Conservation (phyloP, 92 coral and sea anemone species). For the Anthopleura xanthogrammica region DNA sequence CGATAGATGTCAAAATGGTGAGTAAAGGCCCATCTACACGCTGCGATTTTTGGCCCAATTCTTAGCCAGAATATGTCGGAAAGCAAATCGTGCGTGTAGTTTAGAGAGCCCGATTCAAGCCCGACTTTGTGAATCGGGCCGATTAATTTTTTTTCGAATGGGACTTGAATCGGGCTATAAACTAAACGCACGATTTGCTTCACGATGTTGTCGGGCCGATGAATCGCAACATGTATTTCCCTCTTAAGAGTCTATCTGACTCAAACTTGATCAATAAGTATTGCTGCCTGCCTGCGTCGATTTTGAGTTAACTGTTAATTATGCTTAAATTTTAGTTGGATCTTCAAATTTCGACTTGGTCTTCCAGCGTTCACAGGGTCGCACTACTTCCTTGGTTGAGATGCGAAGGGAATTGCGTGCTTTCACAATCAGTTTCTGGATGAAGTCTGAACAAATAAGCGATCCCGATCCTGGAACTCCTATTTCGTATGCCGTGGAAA, state of each 20-base stretch:
- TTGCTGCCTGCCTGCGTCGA: background rate
- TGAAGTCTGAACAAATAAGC: conserved; percentile 58
- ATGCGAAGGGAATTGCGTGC: conserved; percentile 79
- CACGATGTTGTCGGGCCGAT: no score
- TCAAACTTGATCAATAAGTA: background rate
- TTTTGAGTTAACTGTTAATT: background rate
- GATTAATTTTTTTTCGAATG: no score
- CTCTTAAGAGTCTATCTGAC: no score
- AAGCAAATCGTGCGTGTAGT: no score
- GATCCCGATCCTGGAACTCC: conserved; percentile 89
- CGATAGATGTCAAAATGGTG: conserved; percentile 78
- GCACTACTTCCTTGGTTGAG: conserved; percentile 66
- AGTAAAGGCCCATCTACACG: background rate
- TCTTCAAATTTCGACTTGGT: conserved; percentile 80
- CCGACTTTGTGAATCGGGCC: no score
- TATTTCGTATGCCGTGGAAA: conserved; percentile 78
- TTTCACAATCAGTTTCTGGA: conserved; percentile 93
- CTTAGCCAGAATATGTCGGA: no score
- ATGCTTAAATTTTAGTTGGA: conserved; percentile 16
- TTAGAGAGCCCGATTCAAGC: no score
- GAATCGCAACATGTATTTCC: no score
- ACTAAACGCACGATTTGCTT: no score
- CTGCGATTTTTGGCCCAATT: no score
- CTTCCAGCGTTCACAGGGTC: conserved; percentile 67
- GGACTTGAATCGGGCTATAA: no score